phyloP scores from a whole-genome alignment of 2,797 vertebrate genomes.

The Chiroxiphia lanceolata region DNA sequence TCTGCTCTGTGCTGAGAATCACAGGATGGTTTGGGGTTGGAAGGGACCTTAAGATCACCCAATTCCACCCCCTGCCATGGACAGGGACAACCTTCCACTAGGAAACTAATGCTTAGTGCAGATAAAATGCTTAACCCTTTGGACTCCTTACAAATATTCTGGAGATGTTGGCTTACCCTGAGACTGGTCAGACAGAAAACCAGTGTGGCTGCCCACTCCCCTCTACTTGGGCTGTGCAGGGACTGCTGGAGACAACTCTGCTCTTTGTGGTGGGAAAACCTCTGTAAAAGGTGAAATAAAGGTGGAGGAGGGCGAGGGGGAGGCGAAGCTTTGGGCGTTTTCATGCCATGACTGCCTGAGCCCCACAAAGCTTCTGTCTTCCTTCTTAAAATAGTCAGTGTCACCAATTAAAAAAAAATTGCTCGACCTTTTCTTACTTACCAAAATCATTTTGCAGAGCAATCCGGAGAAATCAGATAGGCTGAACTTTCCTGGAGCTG shows the following conservation, averaged over 20 bases:
- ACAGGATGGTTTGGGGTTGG: background rate
- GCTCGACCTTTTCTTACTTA: background rate
- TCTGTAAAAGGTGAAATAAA: background rate
- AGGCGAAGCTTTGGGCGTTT: background rate
- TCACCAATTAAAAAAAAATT: accelerated
- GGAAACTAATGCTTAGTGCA: background rate
- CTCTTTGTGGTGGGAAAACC: background rate
- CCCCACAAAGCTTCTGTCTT: background rate
- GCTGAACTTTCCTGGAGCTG: background rate
- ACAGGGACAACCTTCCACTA: background rate
- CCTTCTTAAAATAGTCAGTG: background rate
- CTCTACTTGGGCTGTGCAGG: conserved; percentile 47
- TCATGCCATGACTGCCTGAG: background rate
- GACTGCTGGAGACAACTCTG: background rate
- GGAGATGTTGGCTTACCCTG: background rate
- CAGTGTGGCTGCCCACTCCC: background rate
- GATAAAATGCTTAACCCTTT: background rate
- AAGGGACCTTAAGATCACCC: background rate
- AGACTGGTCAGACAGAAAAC: background rate
- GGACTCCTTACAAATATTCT: background rate
- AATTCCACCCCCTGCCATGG: background rate
- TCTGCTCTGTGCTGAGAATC: background rate
- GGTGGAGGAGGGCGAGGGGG: accelerated
- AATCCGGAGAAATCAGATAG: background rate
- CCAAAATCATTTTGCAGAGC: background rate